Evolutionary conservation across 2,888 invertebrate genomes (phyloP), one percentile per base, ranked within the genome.

Genomic region (Arrhopalites spinosus): DNA sequence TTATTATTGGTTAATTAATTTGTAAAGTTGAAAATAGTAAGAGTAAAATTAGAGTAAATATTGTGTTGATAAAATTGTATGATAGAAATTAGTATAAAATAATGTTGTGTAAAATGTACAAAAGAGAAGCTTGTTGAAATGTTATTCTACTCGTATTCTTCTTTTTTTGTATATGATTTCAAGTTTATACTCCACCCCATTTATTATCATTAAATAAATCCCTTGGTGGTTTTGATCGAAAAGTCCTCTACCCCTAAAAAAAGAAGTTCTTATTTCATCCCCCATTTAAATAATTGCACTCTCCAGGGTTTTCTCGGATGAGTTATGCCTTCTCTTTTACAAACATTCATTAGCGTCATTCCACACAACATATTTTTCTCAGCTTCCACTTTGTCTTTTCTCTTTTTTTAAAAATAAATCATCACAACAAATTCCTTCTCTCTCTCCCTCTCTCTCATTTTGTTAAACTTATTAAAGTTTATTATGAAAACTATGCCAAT

Each of bases 131-230:
- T n/a, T n/a, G 17, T 15, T 59, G 23, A 20, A 17, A 20, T 59
- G 23, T 20, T 27, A 17, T 8, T 17, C n/a, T 53, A 17, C 3
- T 2, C 53, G 13, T 23, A 25, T 25, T n/a, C n/a, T n/a, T n/a
- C n/a, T n/a, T n/a, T n/a, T n/a, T n/a, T n/a, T n/a, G n/a, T n/a
- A n/a, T n/a, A n/a, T n/a, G n/a, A n/a, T n/a, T n/a, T n/a, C n/a
- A n/a, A n/a, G n/a, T n/a, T n/a, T n/a, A n/a, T n/a, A n/a, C 15
- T 61, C 3, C 23, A 30, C 25, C 61, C 47, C 72, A 72, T 72
- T 72, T 72, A 59, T 72, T 72, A 72, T 63, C 36, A 72, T 59
- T 72, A 72, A 36, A 72, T 45, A 63, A 17, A 43, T 72, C 72
- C 72, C 72, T 36, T 13, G 72, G 47, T 13, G 1, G 23, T 25